phyloP scores from a whole-genome alignment of 2,888 invertebrate species.

The Carabus problematicus region DNA sequence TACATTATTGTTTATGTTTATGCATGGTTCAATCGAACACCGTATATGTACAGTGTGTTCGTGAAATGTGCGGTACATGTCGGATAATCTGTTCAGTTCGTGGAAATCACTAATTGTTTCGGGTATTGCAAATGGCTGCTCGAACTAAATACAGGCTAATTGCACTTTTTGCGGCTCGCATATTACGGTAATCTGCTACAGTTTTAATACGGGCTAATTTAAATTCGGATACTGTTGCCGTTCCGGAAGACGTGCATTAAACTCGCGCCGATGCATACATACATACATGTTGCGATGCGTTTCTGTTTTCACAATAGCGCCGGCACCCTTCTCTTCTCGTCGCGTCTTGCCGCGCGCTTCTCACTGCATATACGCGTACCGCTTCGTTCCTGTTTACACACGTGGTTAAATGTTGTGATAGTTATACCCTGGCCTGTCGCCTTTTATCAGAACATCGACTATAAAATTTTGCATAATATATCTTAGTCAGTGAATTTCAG shows the following conservation, averaged over 20 bases:
- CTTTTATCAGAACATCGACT: constrained; percentile 13
- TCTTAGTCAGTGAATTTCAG: constrained; percentile 39
- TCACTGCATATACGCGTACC: too few relatives aligned
- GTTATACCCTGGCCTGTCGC: constrained; percentile 5
- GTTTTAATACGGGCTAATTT: constrained; percentile 29
- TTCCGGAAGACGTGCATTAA: constrained; percentile 31
- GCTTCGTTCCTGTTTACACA: too few relatives aligned
- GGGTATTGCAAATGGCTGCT: neutral
- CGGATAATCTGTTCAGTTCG: too few relatives aligned
- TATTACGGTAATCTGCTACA: constrained; percentile 35
- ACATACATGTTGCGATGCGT: constrained; percentile 7
- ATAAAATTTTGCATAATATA: constrained; percentile 41
- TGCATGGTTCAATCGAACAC: neutral
- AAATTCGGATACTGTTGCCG: constrained; percentile 29
- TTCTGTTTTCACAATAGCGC: constrained; percentile 3
- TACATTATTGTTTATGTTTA: neutral
- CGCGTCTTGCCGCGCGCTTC: neutral
- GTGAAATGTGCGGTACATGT: too few relatives aligned
- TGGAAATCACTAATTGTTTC: too few relatives aligned
- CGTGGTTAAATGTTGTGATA: constrained; percentile 9
- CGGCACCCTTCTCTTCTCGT: neutral
- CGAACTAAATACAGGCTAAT: constrained; percentile 29
- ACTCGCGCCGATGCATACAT: constrained; percentile 16
- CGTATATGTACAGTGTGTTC: neutral
- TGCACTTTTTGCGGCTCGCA: constrained; percentile 30